Percentiles rank a stretch among this genome's conserved stretches.
phyloP scores from a whole-genome alignment of 2,888 invertebrate species.

The Polyommatus icarus region DNA sequence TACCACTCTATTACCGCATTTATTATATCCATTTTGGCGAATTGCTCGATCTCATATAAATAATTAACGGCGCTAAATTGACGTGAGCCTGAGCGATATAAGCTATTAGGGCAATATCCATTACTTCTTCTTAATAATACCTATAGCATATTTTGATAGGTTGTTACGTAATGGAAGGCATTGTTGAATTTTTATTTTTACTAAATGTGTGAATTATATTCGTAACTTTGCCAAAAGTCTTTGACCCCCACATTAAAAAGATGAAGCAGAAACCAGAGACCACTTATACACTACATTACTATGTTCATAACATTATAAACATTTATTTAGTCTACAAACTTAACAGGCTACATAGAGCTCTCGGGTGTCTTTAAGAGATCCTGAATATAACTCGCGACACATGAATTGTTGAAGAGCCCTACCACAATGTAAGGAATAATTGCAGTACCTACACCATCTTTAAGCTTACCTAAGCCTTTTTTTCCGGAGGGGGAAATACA shows the following conservation, averaged over 20 bases:
- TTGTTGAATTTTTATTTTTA: too few species aligned
- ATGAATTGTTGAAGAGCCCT: constrained; percentile 36
- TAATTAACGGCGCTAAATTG: constrained; percentile 39
- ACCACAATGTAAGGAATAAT: background rate
- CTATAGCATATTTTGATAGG: background rate
- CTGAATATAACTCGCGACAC: constrained; percentile 51
- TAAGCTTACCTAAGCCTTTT: constrained; percentile 31
- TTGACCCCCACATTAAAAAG: background rate
- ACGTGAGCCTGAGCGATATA: constrained; percentile 8
- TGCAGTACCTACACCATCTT: background rate
- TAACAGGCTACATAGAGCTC: constrained; percentile 49
- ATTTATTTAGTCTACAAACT: background rate
- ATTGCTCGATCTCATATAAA: constrained; percentile 57
- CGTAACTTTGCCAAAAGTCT: too few species aligned
- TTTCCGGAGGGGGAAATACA: too few species aligned
- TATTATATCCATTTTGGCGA: constrained; percentile 79
- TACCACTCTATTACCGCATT: constrained; percentile 78
- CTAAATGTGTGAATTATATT: too few species aligned
- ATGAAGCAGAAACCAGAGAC: background rate
- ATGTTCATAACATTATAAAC: constrained; percentile 4
- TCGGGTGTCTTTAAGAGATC: constrained; percentile 67
- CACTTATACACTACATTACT: background rate
- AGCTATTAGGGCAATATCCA: constrained; percentile 28
- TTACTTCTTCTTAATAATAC: constrained; percentile 26
- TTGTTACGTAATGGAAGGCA: too few species aligned